Evolutionary conservation across 2,113 vertebrate genomes (phyloP), one percentile per base, ranked within the genome.

Genomic region (Lasiurus borealis): DNA sequence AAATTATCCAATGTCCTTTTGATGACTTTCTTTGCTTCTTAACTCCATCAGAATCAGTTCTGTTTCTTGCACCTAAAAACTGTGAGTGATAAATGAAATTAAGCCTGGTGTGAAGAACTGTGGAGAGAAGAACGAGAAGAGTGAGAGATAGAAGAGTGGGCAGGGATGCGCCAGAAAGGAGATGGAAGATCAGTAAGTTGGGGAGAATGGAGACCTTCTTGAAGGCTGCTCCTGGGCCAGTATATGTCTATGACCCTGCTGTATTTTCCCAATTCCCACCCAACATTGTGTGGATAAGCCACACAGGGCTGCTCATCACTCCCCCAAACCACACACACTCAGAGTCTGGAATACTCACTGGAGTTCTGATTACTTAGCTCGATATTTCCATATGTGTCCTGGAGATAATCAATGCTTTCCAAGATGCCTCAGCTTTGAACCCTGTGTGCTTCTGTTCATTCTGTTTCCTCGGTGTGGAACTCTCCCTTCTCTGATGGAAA

Each of bases 381-480:
- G 59, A 19, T 29, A 29, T 23, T 78, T 78, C 62, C 25, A 14
- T 73, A 1, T 27, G 18, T 27, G 21, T n/a, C 44, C 69, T 52
- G 78, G 76, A 44, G 54, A 89, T 90, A 95, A 75, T 95, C 94
- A 94, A 59, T 76, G 92, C 80, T 96, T 93, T 95, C 93, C 87
- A 94, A 91, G 92, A 93, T 72, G 62, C 80, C 59, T 82, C 77
- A 2, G 52, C 88, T 29, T 82, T 16, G 3, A 46, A 59, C 13
- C 15, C 73, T 7, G 4, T 5, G 21, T 34, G 31, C 34, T 84
- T 81, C 89, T 90, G 66, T 90, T 84, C 44, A 5, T 54, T 34
- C 59, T 62, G 50, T 75, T 59, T 57, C 59, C 71, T 94, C 0
- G 0, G 13, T 46, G 87, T 72, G 87, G 50, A 88, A 75, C 50